phyloP scores from a whole-genome alignment of 2,113 vertebrate genomes.

The Oryzias curvinotus region DNA sequence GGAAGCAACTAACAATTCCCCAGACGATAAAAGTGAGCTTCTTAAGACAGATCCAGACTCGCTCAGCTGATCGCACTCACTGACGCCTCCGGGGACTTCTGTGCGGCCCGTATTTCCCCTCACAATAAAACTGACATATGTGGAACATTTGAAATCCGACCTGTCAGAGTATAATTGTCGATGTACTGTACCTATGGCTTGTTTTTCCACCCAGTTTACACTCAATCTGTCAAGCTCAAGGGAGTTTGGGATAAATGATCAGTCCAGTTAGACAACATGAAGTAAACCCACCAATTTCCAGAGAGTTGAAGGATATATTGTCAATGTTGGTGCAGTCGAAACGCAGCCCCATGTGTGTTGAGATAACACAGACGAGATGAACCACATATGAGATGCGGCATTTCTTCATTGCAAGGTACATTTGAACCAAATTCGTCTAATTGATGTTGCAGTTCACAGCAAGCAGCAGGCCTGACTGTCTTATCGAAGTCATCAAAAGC shows the following conservation, averaged over 20 bases:
- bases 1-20: constrained; percentile 63
- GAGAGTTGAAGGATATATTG: constrained; percentile 15
- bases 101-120: no score
- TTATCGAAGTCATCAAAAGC: constrained; percentile 61
- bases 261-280: constrained; percentile 1
- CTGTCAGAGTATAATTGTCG: no score
- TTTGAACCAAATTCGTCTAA: constrained; percentile 47
- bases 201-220: background rate
- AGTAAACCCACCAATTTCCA: background rate
- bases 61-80: constrained; percentile 40
- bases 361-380: constrained; percentile 42
- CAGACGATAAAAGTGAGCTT: constrained; percentile 25
- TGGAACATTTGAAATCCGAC: no score
- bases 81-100: constrained; percentile 19
- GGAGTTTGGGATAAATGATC: background rate
- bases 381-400: constrained; percentile 42
- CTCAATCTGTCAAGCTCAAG: background rate
- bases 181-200: no score
- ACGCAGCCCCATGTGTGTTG: constrained; percentile 13
- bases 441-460: constrained; percentile 47
- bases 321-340: constrained; percentile 19
- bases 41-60: constrained; percentile 45
- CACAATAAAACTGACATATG: no score
- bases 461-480: constrained; percentile 50
- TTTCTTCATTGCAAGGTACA: constrained; percentile 32